Percentiles rank a stretch among this genome's conserved stretches.
Evolutionary conservation across 2,113 vertebrate genomes (phyloP).

Genomic region (Cervus canadensis): DNA sequence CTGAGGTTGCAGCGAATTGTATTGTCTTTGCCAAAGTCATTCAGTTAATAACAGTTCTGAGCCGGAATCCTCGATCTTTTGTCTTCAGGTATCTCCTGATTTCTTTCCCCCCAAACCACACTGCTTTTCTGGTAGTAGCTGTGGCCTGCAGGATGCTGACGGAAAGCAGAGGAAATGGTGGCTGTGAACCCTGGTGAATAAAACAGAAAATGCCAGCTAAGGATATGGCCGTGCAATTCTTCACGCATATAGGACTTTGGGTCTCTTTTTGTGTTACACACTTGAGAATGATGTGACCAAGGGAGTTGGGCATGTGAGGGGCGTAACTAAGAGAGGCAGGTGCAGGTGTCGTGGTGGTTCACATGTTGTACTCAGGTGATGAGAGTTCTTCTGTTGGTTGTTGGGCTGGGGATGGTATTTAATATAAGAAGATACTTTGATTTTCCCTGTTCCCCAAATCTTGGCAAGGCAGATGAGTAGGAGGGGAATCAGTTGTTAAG

Average conservation of each 20-base stretch:
- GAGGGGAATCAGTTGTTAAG: background rate
- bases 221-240: background rate
- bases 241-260: background rate
- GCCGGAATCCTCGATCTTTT: background rate
- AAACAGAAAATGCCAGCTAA: background rate
- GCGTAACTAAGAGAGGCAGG: background rate
- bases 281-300: background rate
- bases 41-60: background rate
- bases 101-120: background rate
- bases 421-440: background rate
- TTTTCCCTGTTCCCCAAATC: background rate
- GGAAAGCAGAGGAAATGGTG: background rate
- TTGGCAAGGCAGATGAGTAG: background rate
- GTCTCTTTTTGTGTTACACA: background rate
- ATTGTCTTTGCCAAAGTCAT: background rate
- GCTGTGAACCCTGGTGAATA: background rate
- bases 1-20: background rate
- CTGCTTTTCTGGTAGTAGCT: background rate
- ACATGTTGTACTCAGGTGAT: background rate
- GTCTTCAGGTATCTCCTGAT: background rate
- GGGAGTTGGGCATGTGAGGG: background rate
- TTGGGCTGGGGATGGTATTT: background rate
- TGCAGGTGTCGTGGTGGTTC: rapidly evolving
- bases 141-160: background rate
- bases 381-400: background rate